Evolutionary conservation across 2,113 vertebrate species (phyloP), one percentile per base, ranked within the genome.

Genomic region (Zosterops lateralis): DNA sequence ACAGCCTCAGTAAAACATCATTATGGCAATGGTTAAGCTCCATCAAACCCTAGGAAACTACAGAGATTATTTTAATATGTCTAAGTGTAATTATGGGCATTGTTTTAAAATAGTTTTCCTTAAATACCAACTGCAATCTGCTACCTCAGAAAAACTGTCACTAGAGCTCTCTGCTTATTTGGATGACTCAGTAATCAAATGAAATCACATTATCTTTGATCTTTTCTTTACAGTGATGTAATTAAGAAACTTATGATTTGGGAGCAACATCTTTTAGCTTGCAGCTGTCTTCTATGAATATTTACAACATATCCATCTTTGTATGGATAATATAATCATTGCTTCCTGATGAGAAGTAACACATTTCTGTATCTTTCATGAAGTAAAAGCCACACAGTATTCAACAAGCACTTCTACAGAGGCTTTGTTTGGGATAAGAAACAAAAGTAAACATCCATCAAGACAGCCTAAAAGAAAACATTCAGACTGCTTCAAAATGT

Each of bases 181-280:
- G 84, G 95, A 95, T 96, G 91, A 93, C 71, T 94, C 91, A 92
- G 87, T 89, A 83, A 96, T 89, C 91, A 93, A 94, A 96, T 92
- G 86, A 96, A 96, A 95, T 93, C 84, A 87, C 61, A 94, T 94
- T 93, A 96, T 95, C 77, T 96, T 85, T 92, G 91, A 92, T 95
- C 92, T 96, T 95, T 93, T 95, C 80, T 92, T 87, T 95, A 92
- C 66, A 31, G 91, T 96, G 94, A 96, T 96, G 89, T 89, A 96
- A 96, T 94, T 80, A 89, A 76, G 74, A 94, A 94, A 93, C 84
- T 95, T 92, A 87, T 96, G 92, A 96, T 92, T 93, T 85, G 66
- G 38, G 62, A 92, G 78, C 47, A 95, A 92, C 91, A 87, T 95
- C 84, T 92, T 96, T 87, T 87, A 95, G 92, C 91, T 87, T 61